Percentiles rank a stretch among this genome's conserved stretches.
Conservation (phyloP, 2,797 vertebrate genomes). For the Lepilemur ruficaudatus region DNA sequence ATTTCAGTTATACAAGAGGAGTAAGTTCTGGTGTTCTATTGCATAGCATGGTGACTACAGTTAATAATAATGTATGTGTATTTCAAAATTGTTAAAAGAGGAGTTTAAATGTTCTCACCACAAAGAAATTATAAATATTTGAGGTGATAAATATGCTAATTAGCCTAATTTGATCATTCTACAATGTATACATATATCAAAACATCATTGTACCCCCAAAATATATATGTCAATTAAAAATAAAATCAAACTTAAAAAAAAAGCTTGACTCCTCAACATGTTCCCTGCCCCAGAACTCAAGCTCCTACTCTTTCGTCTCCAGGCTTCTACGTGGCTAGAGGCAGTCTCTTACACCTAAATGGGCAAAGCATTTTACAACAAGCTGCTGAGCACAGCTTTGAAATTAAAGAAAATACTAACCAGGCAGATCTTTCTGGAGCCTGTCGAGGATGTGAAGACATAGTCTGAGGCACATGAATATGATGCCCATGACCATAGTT, state of each 20-base stretch:
- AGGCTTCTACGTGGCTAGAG: background rate
- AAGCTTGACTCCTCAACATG: background rate
- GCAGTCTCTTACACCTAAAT: background rate
- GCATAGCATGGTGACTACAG: background rate
- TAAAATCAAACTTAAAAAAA: background rate
- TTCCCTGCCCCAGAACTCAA: background rate
- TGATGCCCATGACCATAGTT: conserved; percentile 99
- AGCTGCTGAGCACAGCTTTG: background rate
- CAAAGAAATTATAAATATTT: background rate
- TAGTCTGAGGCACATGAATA: conserved; percentile 99
- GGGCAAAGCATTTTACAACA: background rate
- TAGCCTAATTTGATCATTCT: background rate
- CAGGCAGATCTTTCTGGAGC: conserved; percentile 96
- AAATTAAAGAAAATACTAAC: conserved; percentile 85
- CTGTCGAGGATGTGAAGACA: conserved; percentile 98
- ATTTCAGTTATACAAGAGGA: background rate
- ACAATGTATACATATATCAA: background rate
- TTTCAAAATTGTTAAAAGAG: background rate
- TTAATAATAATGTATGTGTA: background rate
- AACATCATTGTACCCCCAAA: background rate
- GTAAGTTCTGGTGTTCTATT: background rate
- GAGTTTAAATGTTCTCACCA: background rate
- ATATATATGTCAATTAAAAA: background rate
- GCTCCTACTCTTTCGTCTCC: background rate
- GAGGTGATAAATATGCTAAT: background rate